Conservation (phyloP, 2,113 vertebrate species). For the Apteryx mantelli region DNA sequence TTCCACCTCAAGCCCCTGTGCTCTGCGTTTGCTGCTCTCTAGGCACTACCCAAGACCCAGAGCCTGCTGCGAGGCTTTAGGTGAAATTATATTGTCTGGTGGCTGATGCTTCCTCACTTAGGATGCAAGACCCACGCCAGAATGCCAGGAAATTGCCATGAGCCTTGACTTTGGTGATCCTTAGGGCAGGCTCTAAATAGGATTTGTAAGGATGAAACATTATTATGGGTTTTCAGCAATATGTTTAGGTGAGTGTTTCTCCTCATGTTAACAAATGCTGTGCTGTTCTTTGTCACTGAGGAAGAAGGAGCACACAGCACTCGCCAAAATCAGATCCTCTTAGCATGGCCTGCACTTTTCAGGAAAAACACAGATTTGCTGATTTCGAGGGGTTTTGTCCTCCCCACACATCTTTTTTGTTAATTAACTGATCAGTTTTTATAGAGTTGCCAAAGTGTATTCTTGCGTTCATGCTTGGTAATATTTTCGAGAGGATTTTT, state of each 20-base stretch:
- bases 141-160: background rate
- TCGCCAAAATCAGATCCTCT: background rate
- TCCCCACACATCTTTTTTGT: background rate
- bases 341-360: background rate
- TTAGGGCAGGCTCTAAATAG: background rate
- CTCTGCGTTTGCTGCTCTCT: background rate
- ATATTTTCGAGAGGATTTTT: background rate
- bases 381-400: background rate
- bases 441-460: background rate
- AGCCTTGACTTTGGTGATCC: background rate
- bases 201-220: background rate
- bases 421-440: background rate
- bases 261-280: background rate
- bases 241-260: background rate
- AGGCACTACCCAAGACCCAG: background rate
- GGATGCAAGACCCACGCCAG: background rate
- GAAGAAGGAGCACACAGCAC: background rate
- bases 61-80: background rate
- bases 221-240: background rate
- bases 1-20: background rate
- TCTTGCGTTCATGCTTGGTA: background rate
- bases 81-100: background rate
- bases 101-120: background rate
- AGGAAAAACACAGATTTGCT: background rate
- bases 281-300: background rate